Evolutionary conservation across 2,113 vertebrate genomes (phyloP), one percentile per base, ranked within the genome.

Genomic region (Odontophorus gujanensis): DNA sequence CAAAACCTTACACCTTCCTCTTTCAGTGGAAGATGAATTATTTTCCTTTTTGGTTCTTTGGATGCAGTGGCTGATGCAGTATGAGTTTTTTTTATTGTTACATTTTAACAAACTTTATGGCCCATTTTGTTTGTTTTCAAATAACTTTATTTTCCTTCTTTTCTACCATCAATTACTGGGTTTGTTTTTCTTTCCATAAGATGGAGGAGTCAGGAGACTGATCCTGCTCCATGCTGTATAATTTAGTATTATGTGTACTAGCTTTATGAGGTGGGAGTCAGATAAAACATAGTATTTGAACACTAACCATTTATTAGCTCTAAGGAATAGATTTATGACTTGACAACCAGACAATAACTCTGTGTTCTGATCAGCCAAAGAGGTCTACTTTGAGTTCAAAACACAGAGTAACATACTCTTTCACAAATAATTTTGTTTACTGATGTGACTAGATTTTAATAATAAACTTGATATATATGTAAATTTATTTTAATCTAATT

Each of bases 381-480:
- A 95, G 97, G 96, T 87, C 96, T 97, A 58, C 91, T 94, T 94
- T 94, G 94, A 90, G 95, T 91, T 96, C 95, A 84, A 93, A 81
- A 74, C 74, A 81, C 91, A 68, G 96, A 94, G 72, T 81, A 95
- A 88, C 95, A 78, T 66, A 78, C 84, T 92, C 96, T 95, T 96
- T 87, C 95, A 83, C 91, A 96, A 92, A 96, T 96, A 98, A 98
- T 96, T 97, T 97, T 97, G 95, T 95, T 98, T 97, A 97, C 97
- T 91, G 92, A 96, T 95, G 90, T 96, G 97, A 97, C 96, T 97
- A 93, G 95, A 95, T 97, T 97, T 97, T 98, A 97, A 97, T 97
- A 97, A 98, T 98, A 98, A 98, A 98, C 96, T 97, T 98, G 97
- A 98, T 98, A 97, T 97, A 97, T 97, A 98, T 98, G 98, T 98